Evolutionary conservation across 92 coral and sea anemone genomes (phyloP).

Genomic region (Epizoanthus illoricatus): DNA sequence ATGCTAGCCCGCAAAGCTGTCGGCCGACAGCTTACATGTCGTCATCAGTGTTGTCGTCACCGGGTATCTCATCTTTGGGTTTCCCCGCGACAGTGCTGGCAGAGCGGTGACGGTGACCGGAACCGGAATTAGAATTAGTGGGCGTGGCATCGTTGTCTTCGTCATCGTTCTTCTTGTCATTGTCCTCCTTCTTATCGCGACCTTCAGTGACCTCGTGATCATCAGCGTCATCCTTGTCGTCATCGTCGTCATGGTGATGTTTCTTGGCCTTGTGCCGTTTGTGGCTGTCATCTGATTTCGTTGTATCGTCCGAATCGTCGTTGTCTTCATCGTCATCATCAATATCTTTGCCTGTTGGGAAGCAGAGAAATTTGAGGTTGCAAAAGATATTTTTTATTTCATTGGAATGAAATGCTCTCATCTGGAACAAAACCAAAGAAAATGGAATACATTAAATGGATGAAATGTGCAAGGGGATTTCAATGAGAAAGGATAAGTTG

Average conservation of each 20-base stretch:
- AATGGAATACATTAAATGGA: no score
- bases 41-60: slow-evolving; percentile 26
- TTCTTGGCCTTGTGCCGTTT: slow-evolving; percentile 31
- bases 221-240: slow-evolving; percentile 63
- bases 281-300: slow-evolving; percentile 9
- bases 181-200: slow-evolving; percentile 19
- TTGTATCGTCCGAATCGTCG: neutral
- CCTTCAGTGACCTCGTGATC: slow-evolving; percentile 23
- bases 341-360: slow-evolving; percentile 14
- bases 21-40: slow-evolving; percentile 12
- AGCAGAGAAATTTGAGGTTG: neutral
- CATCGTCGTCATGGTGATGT: slow-evolving; percentile 42
- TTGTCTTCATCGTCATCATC: slow-evolving; percentile 26
- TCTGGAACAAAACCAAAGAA: no score
- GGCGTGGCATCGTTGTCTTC: slow-evolving; percentile 16
- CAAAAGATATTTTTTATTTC: neutral
- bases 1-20: neutral
- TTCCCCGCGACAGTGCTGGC: slow-evolving; percentile 27
- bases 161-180: slow-evolving; percentile 9
- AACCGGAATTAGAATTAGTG: neutral
- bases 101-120: neutral
- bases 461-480: no score
- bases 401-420: no score
- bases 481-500: no score
- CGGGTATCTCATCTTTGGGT: slow-evolving; percentile 31